These are phyloP conservation scores for Malthinus flaveolus DNA, from an alignment of 2,888 invertebrate genomes.

Conservation along the genomic window DNA sequence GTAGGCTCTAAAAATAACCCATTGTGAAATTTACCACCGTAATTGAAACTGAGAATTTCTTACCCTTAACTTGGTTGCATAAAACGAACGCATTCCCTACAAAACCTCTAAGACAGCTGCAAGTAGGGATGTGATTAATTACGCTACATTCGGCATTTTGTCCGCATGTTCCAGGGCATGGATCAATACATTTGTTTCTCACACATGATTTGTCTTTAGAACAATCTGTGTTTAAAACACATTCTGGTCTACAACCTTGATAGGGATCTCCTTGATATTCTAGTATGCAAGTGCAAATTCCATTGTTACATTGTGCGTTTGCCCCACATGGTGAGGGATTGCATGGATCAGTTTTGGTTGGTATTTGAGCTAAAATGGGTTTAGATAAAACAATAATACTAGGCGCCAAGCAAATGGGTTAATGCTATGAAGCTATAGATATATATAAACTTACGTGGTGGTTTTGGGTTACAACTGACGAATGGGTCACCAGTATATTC, in stretches of 20 bases:
- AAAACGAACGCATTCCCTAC: conserved; percentile 73
- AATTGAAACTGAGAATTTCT: not conserved
- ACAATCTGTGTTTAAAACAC: conserved; percentile 79
- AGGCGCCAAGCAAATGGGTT: not conserved
- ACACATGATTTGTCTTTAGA: conserved; percentile 73
- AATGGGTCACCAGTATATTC: conserved; percentile 80
- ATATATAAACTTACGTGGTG: conserved; percentile 55
- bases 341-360: conserved; percentile 57
- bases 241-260: conserved; percentile 80
- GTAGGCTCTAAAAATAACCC: conserved; percentile 46
- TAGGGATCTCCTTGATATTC: conserved; percentile 86
- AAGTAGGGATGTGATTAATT: conserved; percentile 75
- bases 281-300: conserved; percentile 76
- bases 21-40: not conserved
- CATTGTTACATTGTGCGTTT: conserved; percentile 65
- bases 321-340: conserved; percentile 66
- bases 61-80: conserved; percentile 55
- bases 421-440: not conserved
- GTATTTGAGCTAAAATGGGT: conserved; percentile 43
- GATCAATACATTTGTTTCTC: conserved; percentile 75
- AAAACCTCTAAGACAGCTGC: conserved; percentile 73
- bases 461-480: conserved; percentile 63
- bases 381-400: no score
- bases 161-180: conserved; percentile 78
- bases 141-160: conserved; percentile 77